A percentile compares a stretch with the other conserved stretches of the same genome.
These are phyloP conservation scores for Tauraco erythrolophus DNA, from an alignment of 2,113 vertebrate species.

Conservation along the genomic window DNA sequence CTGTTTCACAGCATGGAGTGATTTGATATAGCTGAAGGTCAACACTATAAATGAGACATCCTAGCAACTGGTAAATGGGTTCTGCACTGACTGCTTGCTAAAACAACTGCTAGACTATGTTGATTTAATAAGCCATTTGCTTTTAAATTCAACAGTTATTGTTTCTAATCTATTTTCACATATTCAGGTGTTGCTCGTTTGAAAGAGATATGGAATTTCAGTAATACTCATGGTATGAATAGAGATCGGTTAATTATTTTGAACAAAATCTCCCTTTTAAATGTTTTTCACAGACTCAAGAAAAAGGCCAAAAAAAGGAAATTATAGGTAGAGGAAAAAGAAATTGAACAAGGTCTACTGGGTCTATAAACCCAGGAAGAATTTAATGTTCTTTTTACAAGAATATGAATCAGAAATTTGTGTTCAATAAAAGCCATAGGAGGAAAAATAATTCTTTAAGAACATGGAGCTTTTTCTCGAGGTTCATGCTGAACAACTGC, in stretches of 20 bases:
- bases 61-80: conserved; percentile 53
- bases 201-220: not conserved
- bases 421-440: not conserved
- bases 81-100: conserved; percentile 7
- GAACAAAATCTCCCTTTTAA: not conserved
- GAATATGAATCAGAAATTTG: not conserved
- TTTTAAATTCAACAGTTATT: conserved; percentile 25
- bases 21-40: conserved; percentile 1
- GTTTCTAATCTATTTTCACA: conserved; percentile 17
- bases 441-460: not conserved
- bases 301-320: not conserved
- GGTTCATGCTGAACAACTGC: not conserved
- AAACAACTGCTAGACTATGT: not conserved
- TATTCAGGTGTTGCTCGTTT: conserved; percentile 14
- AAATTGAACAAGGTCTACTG: not conserved
- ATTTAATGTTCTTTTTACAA: not conserved
- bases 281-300: not conserved
- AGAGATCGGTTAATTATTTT: not conserved
- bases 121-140: conserved; percentile 34
- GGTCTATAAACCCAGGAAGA: not conserved
- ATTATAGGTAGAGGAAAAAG: not conserved
- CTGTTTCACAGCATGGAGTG: not conserved
- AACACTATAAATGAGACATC: conserved; percentile 33
- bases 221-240: not conserved
- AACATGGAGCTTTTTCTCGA: not conserved